These are phyloP conservation scores for Suricata suricatta DNA, from an alignment of 2,113 vertebrate species.

Conservation along the genomic window DNA sequence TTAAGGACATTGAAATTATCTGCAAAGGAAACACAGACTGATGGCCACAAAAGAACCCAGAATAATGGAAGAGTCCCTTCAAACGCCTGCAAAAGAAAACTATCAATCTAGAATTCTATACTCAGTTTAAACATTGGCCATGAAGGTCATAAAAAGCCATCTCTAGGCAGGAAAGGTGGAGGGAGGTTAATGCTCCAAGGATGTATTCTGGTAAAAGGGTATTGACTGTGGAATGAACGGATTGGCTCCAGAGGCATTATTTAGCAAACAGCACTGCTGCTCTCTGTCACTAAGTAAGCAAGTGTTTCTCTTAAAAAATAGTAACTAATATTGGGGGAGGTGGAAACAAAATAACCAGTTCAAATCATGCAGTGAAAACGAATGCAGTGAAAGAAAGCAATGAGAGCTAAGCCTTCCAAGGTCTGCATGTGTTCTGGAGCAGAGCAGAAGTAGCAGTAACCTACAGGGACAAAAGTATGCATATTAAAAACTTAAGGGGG, in stretches of 20 bases:
- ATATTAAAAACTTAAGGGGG: background rate
- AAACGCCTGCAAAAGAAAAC: background rate
- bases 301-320: background rate
- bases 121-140: background rate
- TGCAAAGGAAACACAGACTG: background rate
- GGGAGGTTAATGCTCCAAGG: background rate
- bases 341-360: conserved; percentile 4
- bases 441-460: background rate
- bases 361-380: background rate
- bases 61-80: background rate
- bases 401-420: background rate
- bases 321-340: background rate
- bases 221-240: background rate
- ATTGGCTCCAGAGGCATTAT: background rate
- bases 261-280: background rate
- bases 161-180: background rate
- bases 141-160: background rate
- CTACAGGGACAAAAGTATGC: background rate
- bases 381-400: background rate
- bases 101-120: background rate
- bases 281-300: background rate
- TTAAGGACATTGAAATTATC: background rate
- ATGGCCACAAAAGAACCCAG: background rate
- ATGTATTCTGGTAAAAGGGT: background rate
- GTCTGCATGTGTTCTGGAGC: background rate